A percentile compares a stretch with the other conserved stretches of the same genome.
phyloP scores from a whole-genome alignment of 1,140 invertebrate genomes.

The Prorops nasuta region DNA sequence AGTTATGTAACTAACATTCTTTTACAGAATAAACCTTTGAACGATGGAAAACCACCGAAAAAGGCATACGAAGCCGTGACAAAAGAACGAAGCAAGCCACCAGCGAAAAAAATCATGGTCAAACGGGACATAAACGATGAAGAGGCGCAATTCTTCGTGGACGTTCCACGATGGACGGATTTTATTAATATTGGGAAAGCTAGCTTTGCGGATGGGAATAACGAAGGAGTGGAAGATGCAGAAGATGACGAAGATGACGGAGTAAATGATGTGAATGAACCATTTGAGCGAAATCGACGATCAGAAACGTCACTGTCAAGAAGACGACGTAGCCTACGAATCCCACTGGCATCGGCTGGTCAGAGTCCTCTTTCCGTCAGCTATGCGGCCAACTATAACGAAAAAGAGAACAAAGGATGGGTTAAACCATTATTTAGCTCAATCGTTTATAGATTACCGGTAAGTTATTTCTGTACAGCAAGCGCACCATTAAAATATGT shows the following conservation, averaged over 20 bases:
- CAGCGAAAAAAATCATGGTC: conserved; percentile 35
- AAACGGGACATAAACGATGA: conserved; percentile 21
- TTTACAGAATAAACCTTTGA: conserved; percentile 35
- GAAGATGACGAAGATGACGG: conserved; percentile 20
- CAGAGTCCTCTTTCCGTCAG: conserved; percentile 75
- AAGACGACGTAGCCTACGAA: conserved; percentile 26
- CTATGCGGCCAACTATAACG: conserved; percentile 81
- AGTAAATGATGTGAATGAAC: conserved; percentile 13
- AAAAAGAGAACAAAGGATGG: conserved; percentile 71
- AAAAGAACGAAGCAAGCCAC: conserved; percentile 31
- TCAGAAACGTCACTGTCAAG: conserved; percentile 20
- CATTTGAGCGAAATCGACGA: conserved; percentile 11
- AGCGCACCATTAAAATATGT: background rate
- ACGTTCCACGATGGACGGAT: background rate
- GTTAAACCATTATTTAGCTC: conserved; percentile 91
- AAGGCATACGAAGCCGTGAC: conserved; percentile 31
- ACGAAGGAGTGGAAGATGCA: conserved; percentile 6
- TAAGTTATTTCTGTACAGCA: conserved; percentile 33
- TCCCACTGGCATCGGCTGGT: conserved; percentile 54
- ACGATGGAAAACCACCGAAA: conserved; percentile 34
- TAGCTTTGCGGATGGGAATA: conserved; percentile 8
- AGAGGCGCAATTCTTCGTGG: too few species aligned
- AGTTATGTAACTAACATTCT: background rate
- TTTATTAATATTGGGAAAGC: conserved; percentile 2
- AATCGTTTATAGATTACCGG: conserved; percentile 78